Conservation (phyloP, 2,888 invertebrate genomes). For the Tholera decimalis region DNA sequence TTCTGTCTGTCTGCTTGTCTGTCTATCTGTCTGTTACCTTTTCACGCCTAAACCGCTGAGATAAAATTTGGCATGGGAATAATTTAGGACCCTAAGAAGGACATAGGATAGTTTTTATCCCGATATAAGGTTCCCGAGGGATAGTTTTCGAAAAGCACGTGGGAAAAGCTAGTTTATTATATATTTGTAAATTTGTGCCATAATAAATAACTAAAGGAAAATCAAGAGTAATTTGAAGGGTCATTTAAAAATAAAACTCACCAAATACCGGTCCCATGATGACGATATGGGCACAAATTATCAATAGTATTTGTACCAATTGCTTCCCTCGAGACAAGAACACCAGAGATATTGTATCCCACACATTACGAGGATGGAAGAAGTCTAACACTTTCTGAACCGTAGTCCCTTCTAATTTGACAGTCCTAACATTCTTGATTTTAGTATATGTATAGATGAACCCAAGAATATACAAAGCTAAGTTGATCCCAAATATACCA, state of each 20-base stretch:
- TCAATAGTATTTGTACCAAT: constrained; percentile 77
- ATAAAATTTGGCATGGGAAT: no score
- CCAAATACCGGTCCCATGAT: constrained; percentile 86
- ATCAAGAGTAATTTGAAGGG: no score
- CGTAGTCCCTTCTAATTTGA: constrained; percentile 74
- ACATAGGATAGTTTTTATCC: no score
- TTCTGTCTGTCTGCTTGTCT: no score
- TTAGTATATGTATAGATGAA: constrained; percentile 81
- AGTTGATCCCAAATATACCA: constrained; percentile 82
- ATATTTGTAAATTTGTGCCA: neutral
- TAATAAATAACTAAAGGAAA: neutral
- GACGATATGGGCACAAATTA: constrained; percentile 84
- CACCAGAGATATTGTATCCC: constrained; percentile 84
- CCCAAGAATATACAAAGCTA: constrained; percentile 78
- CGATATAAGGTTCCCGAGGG: no score
- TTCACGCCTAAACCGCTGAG: no score
- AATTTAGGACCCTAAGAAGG: no score
- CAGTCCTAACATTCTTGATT: constrained; percentile 80
- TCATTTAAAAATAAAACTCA: constrained; percentile 66
- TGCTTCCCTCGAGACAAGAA: constrained; percentile 74
- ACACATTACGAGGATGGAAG: constrained; percentile 81
- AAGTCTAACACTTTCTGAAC: constrained; percentile 74
- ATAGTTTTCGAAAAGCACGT: no score
- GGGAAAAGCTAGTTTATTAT: no score
- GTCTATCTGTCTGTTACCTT: no score